These are phyloP conservation scores for Philereme transversata DNA, from an alignment of 2,888 invertebrate genomes.

Conservation along the genomic window DNA sequence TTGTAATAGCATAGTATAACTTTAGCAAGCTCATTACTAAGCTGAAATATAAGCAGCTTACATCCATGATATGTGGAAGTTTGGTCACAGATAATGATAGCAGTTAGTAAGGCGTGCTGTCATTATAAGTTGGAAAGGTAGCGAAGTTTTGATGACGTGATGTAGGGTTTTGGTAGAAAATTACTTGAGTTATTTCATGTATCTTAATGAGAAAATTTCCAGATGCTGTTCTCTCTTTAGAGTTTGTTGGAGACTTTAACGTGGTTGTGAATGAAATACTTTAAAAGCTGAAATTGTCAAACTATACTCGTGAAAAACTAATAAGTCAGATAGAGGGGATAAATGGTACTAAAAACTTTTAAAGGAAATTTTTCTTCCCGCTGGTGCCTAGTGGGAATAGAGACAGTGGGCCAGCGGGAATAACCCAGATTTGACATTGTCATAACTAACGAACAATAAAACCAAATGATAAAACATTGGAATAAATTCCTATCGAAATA, in stretches of 20 bases:
- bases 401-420: too few relatives aligned
- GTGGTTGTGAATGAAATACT: too few relatives aligned
- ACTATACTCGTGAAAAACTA: too few relatives aligned
- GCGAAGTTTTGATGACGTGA: constrained; percentile 24
- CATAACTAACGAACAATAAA: too few relatives aligned
- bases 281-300: too few relatives aligned
- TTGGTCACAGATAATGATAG: constrained; percentile 5
- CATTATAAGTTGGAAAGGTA: constrained; percentile 29
- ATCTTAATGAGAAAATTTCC: constrained; percentile 27
- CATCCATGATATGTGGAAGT: constrained; percentile 18
- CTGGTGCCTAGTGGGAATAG: too few relatives aligned
- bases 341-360: too few relatives aligned
- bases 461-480: too few relatives aligned
- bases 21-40: constrained; percentile 22
- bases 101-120: constrained; percentile 8
- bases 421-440: too few relatives aligned
- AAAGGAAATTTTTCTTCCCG: too few relatives aligned
- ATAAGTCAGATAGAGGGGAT: too few relatives aligned
- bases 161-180: constrained; percentile 19
- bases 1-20: constrained; percentile 11
- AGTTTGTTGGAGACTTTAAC: neutral
- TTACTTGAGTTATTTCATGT: constrained; percentile 30
- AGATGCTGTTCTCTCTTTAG: constrained; percentile 7
- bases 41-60: constrained; percentile 22
- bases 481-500: too few relatives aligned